Base-by-base conservation (phyloP, 2,113 vertebrate genomes). In the Phrynocephalus versicolor region DNA sequence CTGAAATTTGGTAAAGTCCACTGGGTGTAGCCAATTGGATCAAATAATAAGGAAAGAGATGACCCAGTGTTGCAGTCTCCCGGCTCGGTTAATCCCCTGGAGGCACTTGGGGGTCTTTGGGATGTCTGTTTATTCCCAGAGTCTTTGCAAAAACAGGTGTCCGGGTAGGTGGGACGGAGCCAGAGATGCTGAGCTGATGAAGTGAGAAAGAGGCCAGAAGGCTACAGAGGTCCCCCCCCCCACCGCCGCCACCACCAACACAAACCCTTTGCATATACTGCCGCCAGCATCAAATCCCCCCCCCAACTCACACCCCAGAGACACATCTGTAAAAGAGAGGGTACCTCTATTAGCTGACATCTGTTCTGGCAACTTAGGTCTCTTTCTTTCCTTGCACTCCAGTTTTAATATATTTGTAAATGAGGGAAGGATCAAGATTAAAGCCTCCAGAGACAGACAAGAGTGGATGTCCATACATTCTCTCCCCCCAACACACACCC, bases 181-280 rank as follows among this genome's bases (percentile, higher is more conserved):
- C 16, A 37, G 91, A 93, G 92, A 93, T 93, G 91, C 85, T 89
- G 70, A 95, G 90, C 94, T 95, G 95, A 96, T 94, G 94, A 95
- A 89, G 95, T 95, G 95, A 91, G 92, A 95, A 95, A 93, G 92
- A 67, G 92, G 85, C 87, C n/a, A 92, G 89, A 88, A 84, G 64
- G 64, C 45, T 5, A 51, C 45, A 5, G 45, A 10, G 45, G 45
- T 5, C 10, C 45, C 10, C 45, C 10, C 45, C 45, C 5, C 45
- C 5, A 10, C 45, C 45, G 5, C 10, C 45, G 45, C 45, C 5
- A 51, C n/a, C n/a, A n/a, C n/a, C n/a, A n/a, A n/a, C n/a, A n/a
- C n/a, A n/a, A n/a, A n/a, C n/a, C n/a, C n/a, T n/a, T n/a, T n/a
- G n/a, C n/a, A n/a, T 6, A 51, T 51, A 51, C 45, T 6, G 45